Base-by-base conservation (phyloP, 2,797 vertebrate genomes). In the Dryobates pubescens region DNA sequence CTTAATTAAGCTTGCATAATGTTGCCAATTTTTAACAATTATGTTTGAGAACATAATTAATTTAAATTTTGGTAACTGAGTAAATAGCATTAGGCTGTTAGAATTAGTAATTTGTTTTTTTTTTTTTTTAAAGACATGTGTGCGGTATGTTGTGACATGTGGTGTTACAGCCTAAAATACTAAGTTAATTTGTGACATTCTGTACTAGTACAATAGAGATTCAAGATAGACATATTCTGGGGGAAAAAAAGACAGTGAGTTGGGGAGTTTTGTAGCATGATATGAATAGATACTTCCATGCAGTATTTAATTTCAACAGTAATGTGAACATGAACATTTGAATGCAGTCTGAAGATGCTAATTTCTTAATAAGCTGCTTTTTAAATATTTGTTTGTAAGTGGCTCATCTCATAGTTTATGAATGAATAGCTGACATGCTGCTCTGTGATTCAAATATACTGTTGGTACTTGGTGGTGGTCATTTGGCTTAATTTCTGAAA, bases 11-110 rank as follows among this genome's bases (percentile, higher is more conserved):
- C 97, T 97, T 98, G 98, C 97, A 97, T 98, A 98, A 98, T 98
- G 98, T 98, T 98, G 97, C 98, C 98, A 98, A 98, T 98, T 98
- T 98, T 98, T 98, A 98, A 98, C 98, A 98, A 98, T 98, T 98
- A 98, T 98, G 98, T 98, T 98, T 98, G 98, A 98, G 98, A 98
- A 98, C 98, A 98, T 98, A 98, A 98, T 98, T 98, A 98, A 98
- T 98, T 98, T 98, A 98, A 98, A 98, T 98, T 98, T 98, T 98
- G 97, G 98, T 98, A 98, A 98, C 97, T 97, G 97, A 98, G 98
- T 98, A 98, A 98, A 98, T 98, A 98, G 96, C 97, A 97, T 97
- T 97, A 97, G 96, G 94, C 96, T 97, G 95, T 95, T 97, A 96
- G 95, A 97, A 97, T 97, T 96, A 97, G 96, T 97, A 15, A 73